Evolutionary conservation across 2,888 invertebrate genomes (phyloP), one percentile per base, ranked within the genome.

Genomic region (Pasiphila rectangulata): DNA sequence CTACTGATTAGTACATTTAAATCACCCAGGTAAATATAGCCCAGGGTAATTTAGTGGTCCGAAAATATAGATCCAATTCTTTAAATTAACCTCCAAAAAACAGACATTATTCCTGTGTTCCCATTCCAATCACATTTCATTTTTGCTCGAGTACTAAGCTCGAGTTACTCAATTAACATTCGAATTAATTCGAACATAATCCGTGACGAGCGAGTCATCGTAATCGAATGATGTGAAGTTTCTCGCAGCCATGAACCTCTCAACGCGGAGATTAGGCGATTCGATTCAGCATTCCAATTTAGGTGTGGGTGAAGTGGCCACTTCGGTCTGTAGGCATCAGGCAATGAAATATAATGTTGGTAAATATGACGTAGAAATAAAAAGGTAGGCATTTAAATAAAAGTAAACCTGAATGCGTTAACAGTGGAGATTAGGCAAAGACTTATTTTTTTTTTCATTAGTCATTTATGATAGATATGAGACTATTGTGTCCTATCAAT

Each of bases 81-180:
- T n/a, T n/a, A n/a, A n/a, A n/a, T n/a, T n/a, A n/a, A n/a, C n/a
- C n/a, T n/a, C n/a, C n/a, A n/a, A n/a, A n/a, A n/a, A n/a, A n/a
- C n/a, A n/a, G n/a, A n/a, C n/a, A n/a, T n/a, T n/a, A n/a, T n/a
- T n/a, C n/a, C n/a, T n/a, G n/a, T n/a, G n/a, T n/a, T n/a, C n/a
- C n/a, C n/a, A n/a, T n/a, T n/a, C n/a, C n/a, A n/a, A n/a, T n/a
- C n/a, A n/a, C n/a, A n/a, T n/a, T n/a, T n/a, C n/a, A n/a, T n/a
- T n/a, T n/a, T n/a, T n/a, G 58, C 61, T 56, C 59, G 57, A 67
- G 63, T 64, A 51, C 57, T 67, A 68, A 62, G 69, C 64, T 72
- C 72, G 67, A 64, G 66, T 75, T 67, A 80, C 82, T 78, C 71
- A 75, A 83, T 81, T 77, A 79, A 62, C 67, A 67, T 70, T 67